Conservation (phyloP, 2,113 vertebrate genomes). For the Murina feae region DNA sequence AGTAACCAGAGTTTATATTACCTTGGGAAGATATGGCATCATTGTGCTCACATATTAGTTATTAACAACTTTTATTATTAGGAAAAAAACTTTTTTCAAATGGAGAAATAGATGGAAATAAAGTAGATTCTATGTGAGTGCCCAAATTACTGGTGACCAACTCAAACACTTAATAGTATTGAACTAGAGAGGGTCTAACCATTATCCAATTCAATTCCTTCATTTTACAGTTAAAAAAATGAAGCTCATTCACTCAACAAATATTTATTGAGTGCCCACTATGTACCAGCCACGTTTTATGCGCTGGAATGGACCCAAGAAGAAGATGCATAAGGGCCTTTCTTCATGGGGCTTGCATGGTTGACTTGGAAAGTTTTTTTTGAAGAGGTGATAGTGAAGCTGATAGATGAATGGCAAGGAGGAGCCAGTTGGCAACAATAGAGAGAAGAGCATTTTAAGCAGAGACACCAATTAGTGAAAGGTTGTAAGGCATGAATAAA, state of each 20-base stretch:
- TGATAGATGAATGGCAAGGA: neutral
- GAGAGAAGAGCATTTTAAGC: neutral
- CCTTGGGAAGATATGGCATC: neutral
- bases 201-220: neutral
- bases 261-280: neutral
- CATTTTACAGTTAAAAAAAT: neutral
- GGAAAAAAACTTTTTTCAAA: slow-evolving; percentile 12
- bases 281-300: neutral
- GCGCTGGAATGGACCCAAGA: neutral
- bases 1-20: slow-evolving; percentile 21
- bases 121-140: neutral
- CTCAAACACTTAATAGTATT: neutral
- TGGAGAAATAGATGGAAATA: neutral
- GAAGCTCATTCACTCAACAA: neutral
- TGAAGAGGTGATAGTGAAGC: neutral
- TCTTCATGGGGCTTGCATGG: neutral
- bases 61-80: neutral
- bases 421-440: neutral
- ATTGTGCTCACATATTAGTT: neutral
- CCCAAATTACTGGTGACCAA: neutral
- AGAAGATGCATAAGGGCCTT: neutral
- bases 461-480: neutral
- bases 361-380: slow-evolving; percentile 3
- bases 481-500: neutral
- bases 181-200: neutral